Evolutionary conservation across 2,797 vertebrate genomes (phyloP).

Genomic region (Clarias fuscus): DNA sequence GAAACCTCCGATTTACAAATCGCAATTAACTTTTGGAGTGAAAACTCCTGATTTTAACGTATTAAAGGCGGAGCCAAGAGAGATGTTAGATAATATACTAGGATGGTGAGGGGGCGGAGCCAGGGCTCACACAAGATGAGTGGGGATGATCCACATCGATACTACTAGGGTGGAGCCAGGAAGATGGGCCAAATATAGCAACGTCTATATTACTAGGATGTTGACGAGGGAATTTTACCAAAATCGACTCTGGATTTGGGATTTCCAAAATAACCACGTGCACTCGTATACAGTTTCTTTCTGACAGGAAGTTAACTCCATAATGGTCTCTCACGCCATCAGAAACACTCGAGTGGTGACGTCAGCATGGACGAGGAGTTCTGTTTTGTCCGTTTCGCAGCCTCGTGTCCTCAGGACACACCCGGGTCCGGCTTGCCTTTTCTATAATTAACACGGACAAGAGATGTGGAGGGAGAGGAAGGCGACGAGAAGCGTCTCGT

Average conservation of each 20-base stretch:
- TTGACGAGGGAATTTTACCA: not conserved
- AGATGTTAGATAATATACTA: not conserved
- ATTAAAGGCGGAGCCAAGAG: not conserved
- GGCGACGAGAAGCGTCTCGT: not conserved
- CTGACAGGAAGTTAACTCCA: not conserved
- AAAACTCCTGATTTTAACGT: not conserved
- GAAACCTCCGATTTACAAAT: not conserved
- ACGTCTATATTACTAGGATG: too few relatives aligned
- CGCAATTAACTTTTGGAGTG: not conserved
- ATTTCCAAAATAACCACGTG: not conserved
- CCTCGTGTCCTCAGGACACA: not conserved
- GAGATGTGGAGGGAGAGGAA: not conserved
- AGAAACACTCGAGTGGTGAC: not conserved
- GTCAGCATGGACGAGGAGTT: not conserved
- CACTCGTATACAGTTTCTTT: not conserved
- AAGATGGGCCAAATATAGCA: too few relatives aligned
- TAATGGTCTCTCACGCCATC: not conserved
- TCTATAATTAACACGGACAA: not conserved
- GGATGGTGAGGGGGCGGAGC: not conserved
- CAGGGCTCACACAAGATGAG: not conserved
- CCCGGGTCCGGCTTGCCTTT: not conserved
- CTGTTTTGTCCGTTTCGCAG: not conserved
- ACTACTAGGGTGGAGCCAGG: not conserved
- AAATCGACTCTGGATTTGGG: not conserved
- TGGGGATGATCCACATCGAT: not conserved